phyloP scores from a whole-genome alignment of 2,113 vertebrate species.

The Myrmophylax atrothorax region DNA sequence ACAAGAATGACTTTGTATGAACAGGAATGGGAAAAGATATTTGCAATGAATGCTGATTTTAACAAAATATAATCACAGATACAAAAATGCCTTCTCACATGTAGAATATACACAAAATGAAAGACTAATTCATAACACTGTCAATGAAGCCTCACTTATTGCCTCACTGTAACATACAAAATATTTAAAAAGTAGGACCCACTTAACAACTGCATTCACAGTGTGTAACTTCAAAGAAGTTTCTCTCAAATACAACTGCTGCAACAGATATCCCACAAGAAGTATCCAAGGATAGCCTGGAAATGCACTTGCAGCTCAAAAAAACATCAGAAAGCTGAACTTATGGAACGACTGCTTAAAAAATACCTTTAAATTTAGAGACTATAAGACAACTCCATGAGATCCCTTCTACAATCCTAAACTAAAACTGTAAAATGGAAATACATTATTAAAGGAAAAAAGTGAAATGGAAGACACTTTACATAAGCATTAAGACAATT shows the following conservation, averaged over 20 bases:
- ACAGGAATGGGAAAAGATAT: neutral
- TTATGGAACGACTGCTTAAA: neutral
- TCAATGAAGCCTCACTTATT: neutral
- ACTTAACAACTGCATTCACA: neutral
- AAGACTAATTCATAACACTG: neutral
- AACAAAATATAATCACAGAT: neutral
- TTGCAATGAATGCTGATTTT: neutral
- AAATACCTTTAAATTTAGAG: neutral
- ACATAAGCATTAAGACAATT: neutral
- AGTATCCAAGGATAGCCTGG: accelerated
- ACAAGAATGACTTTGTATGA: neutral
- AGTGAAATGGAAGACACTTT: neutral
- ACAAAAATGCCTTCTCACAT: neutral
- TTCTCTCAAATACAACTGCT: neutral
- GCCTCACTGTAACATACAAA: neutral
- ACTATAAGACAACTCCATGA: neutral
- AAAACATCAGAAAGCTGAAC: neutral
- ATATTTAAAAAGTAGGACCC: neutral
- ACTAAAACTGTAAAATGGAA: neutral
- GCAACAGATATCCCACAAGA: neutral
- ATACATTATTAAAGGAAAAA: neutral
- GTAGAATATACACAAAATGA: neutral
- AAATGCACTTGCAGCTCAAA: neutral
- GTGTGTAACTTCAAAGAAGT: neutral
- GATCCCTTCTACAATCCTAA: neutral